A percentile compares a stretch with the other conserved stretches of the same genome.
These are phyloP conservation scores for Drosophila lacteicornis DNA, from an alignment of 1,140 invertebrate genomes.

Conservation along the genomic window DNA sequence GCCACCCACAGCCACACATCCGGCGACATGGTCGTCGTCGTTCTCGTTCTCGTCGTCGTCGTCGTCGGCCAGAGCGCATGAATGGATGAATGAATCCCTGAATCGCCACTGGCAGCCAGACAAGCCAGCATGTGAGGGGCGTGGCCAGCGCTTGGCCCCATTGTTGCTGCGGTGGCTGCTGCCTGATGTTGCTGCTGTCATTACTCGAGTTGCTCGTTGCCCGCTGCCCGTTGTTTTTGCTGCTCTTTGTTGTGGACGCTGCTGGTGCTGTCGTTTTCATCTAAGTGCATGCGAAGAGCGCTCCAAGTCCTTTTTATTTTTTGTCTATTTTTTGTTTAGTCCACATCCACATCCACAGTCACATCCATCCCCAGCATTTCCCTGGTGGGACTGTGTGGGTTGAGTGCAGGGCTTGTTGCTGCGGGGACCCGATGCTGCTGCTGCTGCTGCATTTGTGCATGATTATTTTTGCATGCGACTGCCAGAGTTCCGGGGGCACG, in stretches of 20 bases:
- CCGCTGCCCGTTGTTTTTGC: slow-evolving; percentile 35
- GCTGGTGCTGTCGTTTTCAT: slow-evolving; percentile 74
- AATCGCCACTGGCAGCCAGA: slow-evolving; percentile 68
- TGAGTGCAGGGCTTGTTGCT: slow-evolving; percentile 70
- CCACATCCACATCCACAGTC: not conserved
- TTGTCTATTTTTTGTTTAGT: slow-evolving; percentile 23
- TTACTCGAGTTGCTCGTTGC: slow-evolving; percentile 59
- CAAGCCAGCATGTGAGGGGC: slow-evolving; percentile 61
- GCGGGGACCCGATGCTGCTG: slow-evolving; percentile 30
- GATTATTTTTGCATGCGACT: slow-evolving; percentile 71
- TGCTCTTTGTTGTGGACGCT: slow-evolving; percentile 46
- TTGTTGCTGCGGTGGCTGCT: slow-evolving; percentile 62
- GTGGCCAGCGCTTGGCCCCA: slow-evolving; percentile 66
- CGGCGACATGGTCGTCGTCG: slow-evolving; percentile 31
- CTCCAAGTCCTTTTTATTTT: slow-evolving; percentile 64
- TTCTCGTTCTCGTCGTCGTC: slow-evolving; percentile 45
- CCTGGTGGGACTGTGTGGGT: slow-evolving; percentile 12
- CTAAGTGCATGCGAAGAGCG: slow-evolving; percentile 79
- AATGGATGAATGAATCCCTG: slow-evolving; percentile 76
- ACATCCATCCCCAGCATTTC: slow-evolving; percentile 4
- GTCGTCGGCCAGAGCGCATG: slow-evolving; percentile 70
- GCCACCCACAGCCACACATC: slow-evolving; percentile 37
- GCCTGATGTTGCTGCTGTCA: slow-evolving; percentile 59
- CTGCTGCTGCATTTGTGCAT: slow-evolving; percentile 66
- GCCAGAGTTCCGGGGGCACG: slow-evolving; percentile 22